These are phyloP conservation scores for Macroramphosus scolopax DNA, from an alignment of 2,797 vertebrate species.

Conservation along the genomic window DNA sequence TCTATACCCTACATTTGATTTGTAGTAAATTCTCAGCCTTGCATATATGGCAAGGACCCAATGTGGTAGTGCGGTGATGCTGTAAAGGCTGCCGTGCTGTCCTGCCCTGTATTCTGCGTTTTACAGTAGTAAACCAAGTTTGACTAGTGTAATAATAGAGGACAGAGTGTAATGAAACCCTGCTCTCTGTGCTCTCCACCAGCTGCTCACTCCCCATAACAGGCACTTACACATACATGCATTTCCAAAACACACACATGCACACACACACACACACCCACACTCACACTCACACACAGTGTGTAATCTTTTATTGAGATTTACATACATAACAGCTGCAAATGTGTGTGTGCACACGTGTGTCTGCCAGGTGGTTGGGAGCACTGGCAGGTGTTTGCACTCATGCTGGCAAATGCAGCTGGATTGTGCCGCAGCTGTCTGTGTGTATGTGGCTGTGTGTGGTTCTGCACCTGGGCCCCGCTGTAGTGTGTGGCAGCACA, in stretches of 20 bases:
- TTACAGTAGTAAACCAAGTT: constrained; percentile 49
- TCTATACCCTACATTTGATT: constrained; percentile 6
- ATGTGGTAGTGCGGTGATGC: constrained; percentile 14
- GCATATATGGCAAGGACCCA: constrained; percentile 1
- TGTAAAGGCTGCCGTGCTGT: constrained; percentile 11
- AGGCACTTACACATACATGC: too few relatives aligned
- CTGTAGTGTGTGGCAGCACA: constrained; percentile 52
- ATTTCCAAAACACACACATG: constrained; percentile 42
- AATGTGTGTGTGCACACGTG: constrained; percentile 27
- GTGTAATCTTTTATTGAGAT: constrained; percentile 37
- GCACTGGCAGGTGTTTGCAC: constrained; percentile 71
- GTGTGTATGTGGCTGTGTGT: constrained; percentile 8
- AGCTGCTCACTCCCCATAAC: constrained; percentile 41
- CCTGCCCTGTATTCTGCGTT: constrained; percentile 23
- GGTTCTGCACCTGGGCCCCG: constrained; percentile 64
- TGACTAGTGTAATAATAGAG: constrained; percentile 62
- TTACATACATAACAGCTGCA: constrained; percentile 57
- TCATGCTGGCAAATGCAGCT: constrained; percentile 64
- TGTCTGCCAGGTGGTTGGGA: constrained; percentile 69
- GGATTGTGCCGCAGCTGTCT: constrained; percentile 67
- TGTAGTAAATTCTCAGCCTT: constrained; percentile 9
- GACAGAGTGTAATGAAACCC: constrained; percentile 50
- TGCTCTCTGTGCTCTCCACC: constrained; percentile 39
- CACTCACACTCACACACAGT: constrained; percentile 13
- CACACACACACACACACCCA: constrained; percentile 34